Conservation (phyloP, 2,797 vertebrate species). For the Sphenopsis melanotis region DNA sequence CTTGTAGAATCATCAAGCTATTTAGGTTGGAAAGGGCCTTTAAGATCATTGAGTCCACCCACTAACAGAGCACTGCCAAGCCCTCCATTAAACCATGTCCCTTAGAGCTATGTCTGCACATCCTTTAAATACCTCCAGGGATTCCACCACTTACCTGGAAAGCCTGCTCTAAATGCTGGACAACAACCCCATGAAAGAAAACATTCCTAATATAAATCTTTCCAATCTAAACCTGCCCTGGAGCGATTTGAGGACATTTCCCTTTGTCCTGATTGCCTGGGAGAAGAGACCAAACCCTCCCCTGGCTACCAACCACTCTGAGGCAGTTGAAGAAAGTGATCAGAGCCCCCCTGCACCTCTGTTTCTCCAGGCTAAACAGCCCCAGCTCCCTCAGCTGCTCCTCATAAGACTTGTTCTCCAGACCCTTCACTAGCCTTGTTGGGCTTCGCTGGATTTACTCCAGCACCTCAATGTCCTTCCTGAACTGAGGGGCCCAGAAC, state of each 20-base stretch:
- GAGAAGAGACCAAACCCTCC: fast-evolving
- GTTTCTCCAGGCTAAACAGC: neutral
- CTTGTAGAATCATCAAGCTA: neutral
- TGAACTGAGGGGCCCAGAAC: neutral
- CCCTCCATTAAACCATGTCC: neutral
- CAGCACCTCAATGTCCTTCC: neutral
- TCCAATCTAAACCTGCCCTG: neutral
- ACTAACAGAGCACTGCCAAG: neutral
- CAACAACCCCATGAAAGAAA: neutral
- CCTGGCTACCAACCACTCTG: too few relatives aligned
- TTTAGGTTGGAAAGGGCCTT: neutral
- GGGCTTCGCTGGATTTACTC: neutral
- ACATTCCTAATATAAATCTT: neutral
- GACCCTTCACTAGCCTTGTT: neutral
- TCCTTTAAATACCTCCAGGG: neutral
- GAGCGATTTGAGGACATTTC: neutral
- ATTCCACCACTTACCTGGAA: neutral
- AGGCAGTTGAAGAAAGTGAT: neutral
- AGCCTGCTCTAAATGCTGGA: neutral
- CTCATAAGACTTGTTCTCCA: neutral
- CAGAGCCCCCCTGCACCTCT: neutral
- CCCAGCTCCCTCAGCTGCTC: neutral
- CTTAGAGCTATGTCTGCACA: neutral
- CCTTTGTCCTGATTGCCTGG: neutral
- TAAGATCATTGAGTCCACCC: neutral